Percentiles rank a stretch among this genome's conserved stretches.
Evolutionary conservation across 2,797 vertebrate species (phyloP).

Genomic region (Acipenser oxyrinchus): DNA sequence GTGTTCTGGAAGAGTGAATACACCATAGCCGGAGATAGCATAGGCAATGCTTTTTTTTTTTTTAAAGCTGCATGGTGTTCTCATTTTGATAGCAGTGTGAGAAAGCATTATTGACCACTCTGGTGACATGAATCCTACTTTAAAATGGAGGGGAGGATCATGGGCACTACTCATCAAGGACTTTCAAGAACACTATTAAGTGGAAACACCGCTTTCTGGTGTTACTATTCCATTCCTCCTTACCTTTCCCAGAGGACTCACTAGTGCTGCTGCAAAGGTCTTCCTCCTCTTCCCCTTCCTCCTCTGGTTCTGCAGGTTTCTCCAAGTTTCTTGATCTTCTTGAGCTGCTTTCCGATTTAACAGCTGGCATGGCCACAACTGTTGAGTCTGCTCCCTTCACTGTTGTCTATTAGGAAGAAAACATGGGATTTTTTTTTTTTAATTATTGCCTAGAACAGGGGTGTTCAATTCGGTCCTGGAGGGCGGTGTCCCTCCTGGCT

Average conservation of each 20-base stretch:
- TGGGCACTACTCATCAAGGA: too few species aligned
- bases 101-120: too few species aligned
- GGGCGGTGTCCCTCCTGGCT: too few species aligned
- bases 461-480: too few species aligned
- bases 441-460: too few species aligned
- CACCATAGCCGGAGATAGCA: too few species aligned
- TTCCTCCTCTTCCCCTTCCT: constrained; percentile 49
- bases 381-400: constrained; percentile 74
- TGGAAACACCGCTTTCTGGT: constrained; percentile 43
- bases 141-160: too few species aligned
- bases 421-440: not conserved
- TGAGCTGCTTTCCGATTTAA: constrained; percentile 70
- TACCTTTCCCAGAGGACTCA: constrained; percentile 65
- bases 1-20: too few species aligned
- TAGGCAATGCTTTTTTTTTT: too few species aligned
- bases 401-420: constrained; percentile 69
- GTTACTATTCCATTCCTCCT: constrained; percentile 50
- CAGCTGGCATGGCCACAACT: constrained; percentile 74
- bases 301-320: constrained; percentile 63
- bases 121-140: too few species aligned
- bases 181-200: not conserved
- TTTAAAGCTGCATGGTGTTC: too few species aligned
- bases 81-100: too few species aligned
- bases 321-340: constrained; percentile 59
- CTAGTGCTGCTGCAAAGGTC: constrained; percentile 42